Percentiles rank a stretch among this genome's conserved stretches.
phyloP scores from a whole-genome alignment of 2,113 vertebrate genomes.

The Austrofundulus limnaeus region DNA sequence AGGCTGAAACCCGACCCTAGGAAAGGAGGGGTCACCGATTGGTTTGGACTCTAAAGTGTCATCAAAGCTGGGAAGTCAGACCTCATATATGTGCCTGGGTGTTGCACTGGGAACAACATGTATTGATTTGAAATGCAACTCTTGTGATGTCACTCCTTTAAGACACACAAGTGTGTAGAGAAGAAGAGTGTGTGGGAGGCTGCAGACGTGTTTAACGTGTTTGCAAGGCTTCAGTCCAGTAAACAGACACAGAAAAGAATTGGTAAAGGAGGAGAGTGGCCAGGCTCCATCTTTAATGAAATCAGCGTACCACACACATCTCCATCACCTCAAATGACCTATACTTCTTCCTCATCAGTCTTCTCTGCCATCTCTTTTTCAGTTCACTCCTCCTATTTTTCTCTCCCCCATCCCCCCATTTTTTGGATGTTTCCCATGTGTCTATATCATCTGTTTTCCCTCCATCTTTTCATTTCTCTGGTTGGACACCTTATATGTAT shows the following conservation, averaged over 20 bases:
- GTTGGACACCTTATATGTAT: not conserved
- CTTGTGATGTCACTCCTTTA: conserved; percentile 55
- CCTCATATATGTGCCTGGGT: conserved; percentile 8
- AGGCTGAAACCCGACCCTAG: conserved; percentile 83
- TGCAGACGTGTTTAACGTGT: conserved; percentile 40
- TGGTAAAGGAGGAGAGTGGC: conserved; percentile 58
- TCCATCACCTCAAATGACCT: conserved; percentile 71
- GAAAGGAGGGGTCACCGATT: conserved; percentile 86
- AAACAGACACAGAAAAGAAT: conserved; percentile 54
- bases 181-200: conserved; percentile 52
- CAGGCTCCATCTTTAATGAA: conserved; percentile 53
- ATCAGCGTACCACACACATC: conserved; percentile 54
- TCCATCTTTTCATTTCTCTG: conserved; percentile 7
- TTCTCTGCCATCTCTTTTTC: conserved; percentile 13
- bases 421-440: conserved; percentile 9
- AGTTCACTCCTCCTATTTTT: conserved; percentile 6
- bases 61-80: conserved; percentile 21
- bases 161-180: conserved; percentile 33
- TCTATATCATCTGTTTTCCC: conserved; percentile 5
- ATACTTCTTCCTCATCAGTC: conserved; percentile 28
- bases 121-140: conserved; percentile 40
- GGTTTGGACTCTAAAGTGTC: conserved; percentile 88
- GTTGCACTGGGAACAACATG: conserved; percentile 29
- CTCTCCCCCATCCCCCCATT: too few species aligned
- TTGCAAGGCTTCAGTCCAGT: conserved; percentile 42